Conservation (phyloP, 2,888 invertebrate species). For the Pediacus dermestoides region DNA sequence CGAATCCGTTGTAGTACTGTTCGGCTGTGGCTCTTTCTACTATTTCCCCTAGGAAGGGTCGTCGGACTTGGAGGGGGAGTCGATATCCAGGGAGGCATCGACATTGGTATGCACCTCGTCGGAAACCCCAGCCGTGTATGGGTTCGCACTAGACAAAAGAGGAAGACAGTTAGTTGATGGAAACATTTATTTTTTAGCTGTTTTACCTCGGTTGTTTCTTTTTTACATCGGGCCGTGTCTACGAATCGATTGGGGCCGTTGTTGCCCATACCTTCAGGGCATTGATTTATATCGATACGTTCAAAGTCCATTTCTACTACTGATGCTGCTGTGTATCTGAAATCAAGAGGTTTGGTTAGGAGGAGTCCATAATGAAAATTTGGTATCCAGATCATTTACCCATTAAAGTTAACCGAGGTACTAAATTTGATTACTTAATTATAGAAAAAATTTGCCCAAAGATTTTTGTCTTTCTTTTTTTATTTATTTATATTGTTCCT, state of each 20-base stretch:
- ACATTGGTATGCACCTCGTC: conserved; percentile 93
- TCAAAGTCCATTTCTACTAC: conserved; percentile 96
- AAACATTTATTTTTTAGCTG: too few relatives aligned
- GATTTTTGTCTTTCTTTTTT: too few relatives aligned
- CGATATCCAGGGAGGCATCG: conserved; percentile 86
- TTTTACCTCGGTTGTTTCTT: conserved; percentile 78
- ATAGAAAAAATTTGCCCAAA: too few relatives aligned
- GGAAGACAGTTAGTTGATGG: conserved; percentile 7
- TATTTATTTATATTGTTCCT: too few relatives aligned
- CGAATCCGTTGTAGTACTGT: conserved; percentile 90
- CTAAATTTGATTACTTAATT: too few relatives aligned
- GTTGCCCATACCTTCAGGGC: conserved; percentile 86
- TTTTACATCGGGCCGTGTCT: conserved; percentile 87
- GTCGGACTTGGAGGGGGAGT: conserved; percentile 79
- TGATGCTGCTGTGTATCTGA: conserved; percentile 83
- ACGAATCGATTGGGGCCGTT: conserved; percentile 83
- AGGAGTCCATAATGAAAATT: too few relatives aligned
- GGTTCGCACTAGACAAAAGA: conserved; percentile 94
- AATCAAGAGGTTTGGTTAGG: too few relatives aligned
- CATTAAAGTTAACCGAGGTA: too few relatives aligned
- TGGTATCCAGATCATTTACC: too few relatives aligned
- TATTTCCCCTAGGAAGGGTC: conserved; percentile 91
- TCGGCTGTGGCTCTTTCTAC: conserved; percentile 89
- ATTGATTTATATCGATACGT: conserved; percentile 95
- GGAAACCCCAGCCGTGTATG: conserved; percentile 91